Percentiles rank a stretch among this genome's conserved stretches.
Conservation (phyloP, 2,113 vertebrate genomes). For the Vidua macroura region DNA sequence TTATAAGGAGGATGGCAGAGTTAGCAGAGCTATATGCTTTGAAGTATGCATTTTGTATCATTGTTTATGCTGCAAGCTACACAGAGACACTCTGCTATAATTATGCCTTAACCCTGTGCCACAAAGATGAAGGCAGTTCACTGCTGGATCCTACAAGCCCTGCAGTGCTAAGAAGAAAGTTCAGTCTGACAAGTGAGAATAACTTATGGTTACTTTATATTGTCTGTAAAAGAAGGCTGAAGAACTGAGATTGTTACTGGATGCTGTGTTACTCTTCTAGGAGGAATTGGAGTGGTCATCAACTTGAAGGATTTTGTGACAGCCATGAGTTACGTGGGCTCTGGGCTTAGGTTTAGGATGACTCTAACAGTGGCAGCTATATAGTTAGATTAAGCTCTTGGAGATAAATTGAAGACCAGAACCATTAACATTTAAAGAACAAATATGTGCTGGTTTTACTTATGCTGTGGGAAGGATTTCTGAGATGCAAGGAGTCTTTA, state of each 20-base stretch:
- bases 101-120: neutral
- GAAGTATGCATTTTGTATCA: neutral
- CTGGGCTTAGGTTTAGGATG: neutral
- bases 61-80: neutral
- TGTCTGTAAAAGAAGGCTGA: neutral
- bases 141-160: neutral
- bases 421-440: neutral
- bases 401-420: slow-evolving; percentile 15
- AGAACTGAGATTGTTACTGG: neutral
- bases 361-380: neutral
- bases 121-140: neutral
- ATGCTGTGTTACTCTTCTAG: neutral
- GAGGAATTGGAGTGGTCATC: neutral
- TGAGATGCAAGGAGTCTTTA: neutral
- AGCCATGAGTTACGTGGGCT: neutral
- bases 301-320: neutral
- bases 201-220: neutral
- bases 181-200: neutral
- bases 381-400: neutral
- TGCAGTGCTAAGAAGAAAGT: neutral
- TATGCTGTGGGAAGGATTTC: neutral
- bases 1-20: neutral
- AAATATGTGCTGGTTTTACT: neutral
- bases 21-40: neutral
- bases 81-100: neutral